Evolutionary conservation across 2,888 invertebrate genomes (phyloP).

Genomic region (Drosophila picticornis): DNA sequence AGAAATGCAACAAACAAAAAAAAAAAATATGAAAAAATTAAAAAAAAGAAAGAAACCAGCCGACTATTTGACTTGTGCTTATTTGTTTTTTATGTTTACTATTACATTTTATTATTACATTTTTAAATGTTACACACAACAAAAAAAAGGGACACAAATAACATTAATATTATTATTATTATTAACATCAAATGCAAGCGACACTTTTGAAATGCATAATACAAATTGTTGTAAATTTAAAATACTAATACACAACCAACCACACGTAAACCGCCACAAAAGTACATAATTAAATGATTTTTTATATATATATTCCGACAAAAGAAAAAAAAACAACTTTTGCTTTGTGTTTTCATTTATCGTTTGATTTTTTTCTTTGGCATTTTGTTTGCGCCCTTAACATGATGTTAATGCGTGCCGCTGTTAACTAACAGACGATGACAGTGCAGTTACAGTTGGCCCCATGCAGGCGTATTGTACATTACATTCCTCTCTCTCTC

Average conservation of each 20-base stretch:
- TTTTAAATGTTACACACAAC: slow-evolving; percentile 72
- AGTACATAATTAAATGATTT: slow-evolving; percentile 69
- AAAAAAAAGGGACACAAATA: slow-evolving; percentile 61
- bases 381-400: slow-evolving; percentile 39
- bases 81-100: slow-evolving; percentile 74
- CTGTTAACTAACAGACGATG: slow-evolving; percentile 24
- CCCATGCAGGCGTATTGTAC: slow-evolving; percentile 16
- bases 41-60: slow-evolving; percentile 19
- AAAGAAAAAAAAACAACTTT: slow-evolving; percentile 41
- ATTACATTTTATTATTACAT: slow-evolving; percentile 65
- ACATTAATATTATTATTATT: slow-evolving; percentile 50
- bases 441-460: slow-evolving; percentile 10
- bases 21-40: background rate
- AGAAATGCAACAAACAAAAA: slow-evolving; percentile 6
- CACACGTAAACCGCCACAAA: slow-evolving; percentile 49
- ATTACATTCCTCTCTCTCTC: slow-evolving; percentile 10
- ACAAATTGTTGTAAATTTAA: slow-evolving; percentile 47
- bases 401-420: slow-evolving; percentile 27
- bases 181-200: slow-evolving; percentile 38
- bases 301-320: slow-evolving; percentile 67
- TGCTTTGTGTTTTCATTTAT: slow-evolving; percentile 54
- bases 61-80: slow-evolving; percentile 62
- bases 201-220: slow-evolving; percentile 32
- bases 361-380: slow-evolving; percentile 21
- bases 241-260: slow-evolving; percentile 30